Evolutionary conservation across 2,888 invertebrate species (phyloP).

Genomic region (Nyleta sp.): DNA sequence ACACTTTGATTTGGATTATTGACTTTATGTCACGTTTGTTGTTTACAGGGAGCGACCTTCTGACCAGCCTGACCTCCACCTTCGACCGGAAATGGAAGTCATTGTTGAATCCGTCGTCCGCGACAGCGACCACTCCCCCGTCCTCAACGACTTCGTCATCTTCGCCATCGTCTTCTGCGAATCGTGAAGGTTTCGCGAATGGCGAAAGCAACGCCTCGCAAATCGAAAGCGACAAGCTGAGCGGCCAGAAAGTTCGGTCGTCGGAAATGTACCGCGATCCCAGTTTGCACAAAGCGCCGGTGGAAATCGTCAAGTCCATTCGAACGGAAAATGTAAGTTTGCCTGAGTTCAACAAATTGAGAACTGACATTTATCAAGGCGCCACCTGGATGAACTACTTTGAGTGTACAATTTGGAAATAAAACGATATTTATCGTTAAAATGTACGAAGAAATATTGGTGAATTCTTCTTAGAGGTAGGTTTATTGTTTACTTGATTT

Average conservation of each 20-base stretch:
- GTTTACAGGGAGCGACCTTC: conserved; percentile 90
- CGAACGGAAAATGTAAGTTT: conserved; percentile 75
- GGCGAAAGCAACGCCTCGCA: conserved; percentile 72
- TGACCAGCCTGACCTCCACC: conserved; percentile 92
- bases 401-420: no score
- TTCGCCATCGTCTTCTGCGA: conserved; percentile 19
- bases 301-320: conserved; percentile 72
- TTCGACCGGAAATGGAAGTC: conserved; percentile 92
- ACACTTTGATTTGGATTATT: conserved; percentile 22
- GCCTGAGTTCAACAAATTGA: not conserved
- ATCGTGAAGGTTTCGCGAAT: conserved; percentile 25
- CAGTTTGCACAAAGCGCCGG: conserved; percentile 76
- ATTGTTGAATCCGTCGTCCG: conserved; percentile 85
- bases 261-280: conserved; percentile 77
- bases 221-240: conserved; percentile 74
- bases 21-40: not conserved
- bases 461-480: no score
- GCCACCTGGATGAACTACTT: no score
- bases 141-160: conserved; percentile 35
- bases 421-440: not conserved
- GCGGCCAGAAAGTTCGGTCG: conserved; percentile 65
- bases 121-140: conserved; percentile 56
- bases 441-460: no score
- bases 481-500: no score
- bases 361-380: no score